Percentiles rank a stretch among this genome's conserved stretches.
Conservation (phyloP, 2,888 invertebrate genomes). For the Camponotus fellah region DNA sequence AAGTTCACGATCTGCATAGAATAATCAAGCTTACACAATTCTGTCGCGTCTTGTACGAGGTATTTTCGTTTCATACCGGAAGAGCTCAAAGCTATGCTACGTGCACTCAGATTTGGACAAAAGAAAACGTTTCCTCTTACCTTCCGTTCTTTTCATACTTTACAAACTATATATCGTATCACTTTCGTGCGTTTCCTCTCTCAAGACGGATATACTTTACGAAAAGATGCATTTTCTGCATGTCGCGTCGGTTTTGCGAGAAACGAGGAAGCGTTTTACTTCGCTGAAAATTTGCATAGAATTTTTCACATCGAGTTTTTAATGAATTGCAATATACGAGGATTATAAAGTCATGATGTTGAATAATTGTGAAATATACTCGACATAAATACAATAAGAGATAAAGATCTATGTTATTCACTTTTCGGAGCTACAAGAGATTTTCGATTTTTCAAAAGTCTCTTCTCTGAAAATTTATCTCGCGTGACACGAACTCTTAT, state of each 20-base stretch:
- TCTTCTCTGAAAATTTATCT: neutral
- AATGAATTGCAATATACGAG: neutral
- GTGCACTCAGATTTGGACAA: constrained; percentile 31
- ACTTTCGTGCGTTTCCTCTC: neutral
- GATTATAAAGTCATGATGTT: neutral
- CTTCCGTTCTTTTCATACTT: constrained; percentile 4
- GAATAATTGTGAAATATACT: neutral
- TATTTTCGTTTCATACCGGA: neutral
- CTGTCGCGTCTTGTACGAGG: too few relatives aligned
- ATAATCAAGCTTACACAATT: neutral
- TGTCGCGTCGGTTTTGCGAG: neutral
- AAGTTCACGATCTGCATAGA: neutral
- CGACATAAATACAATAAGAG: too few relatives aligned
- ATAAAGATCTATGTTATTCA: constrained; percentile 2
- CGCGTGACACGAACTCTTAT: constrained; percentile 4
- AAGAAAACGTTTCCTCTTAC: neutral
- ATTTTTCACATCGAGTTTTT: neutral
- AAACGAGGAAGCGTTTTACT: neutral
- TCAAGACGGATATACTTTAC: neutral
- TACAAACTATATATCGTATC: neutral
- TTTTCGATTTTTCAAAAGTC: constrained; percentile 16
- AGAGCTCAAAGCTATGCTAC: neutral
- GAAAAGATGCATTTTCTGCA: neutral
- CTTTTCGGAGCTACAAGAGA: neutral
- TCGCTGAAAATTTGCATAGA: neutral